phyloP scores from a whole-genome alignment of 2,888 invertebrate genomes.

The Xestia xanthographa region DNA sequence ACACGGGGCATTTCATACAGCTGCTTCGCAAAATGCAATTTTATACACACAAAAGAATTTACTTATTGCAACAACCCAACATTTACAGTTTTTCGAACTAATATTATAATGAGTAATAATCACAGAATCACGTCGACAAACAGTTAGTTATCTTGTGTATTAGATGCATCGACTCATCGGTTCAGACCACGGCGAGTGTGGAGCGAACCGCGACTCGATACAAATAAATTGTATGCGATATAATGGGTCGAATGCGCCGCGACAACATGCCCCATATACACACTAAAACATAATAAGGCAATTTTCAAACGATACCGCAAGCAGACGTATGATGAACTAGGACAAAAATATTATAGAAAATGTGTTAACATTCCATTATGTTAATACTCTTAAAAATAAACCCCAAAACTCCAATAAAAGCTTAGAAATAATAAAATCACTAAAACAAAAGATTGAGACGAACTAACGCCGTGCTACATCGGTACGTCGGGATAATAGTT shows the following conservation, averaged over 20 bases:
- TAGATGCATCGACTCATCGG: constrained; percentile 29
- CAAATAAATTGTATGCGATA: constrained; percentile 45
- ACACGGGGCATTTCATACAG: constrained; percentile 80
- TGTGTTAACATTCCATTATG: constrained; percentile 84
- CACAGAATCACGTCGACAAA: constrained; percentile 76
- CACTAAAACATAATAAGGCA: constrained; percentile 77
- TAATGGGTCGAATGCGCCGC: constrained; percentile 60
- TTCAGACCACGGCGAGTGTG: constrained; percentile 16
- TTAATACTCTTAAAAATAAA: constrained; percentile 80
- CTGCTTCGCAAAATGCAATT: constrained; percentile 80
- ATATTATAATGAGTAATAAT: constrained; percentile 77
- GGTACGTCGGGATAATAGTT: constrained; percentile 65
- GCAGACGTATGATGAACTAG: constrained; percentile 70
- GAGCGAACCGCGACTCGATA: constrained; percentile 21
- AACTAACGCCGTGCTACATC: constrained; percentile 66
- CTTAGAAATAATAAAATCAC: constrained; percentile 76
- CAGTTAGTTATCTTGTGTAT: constrained; percentile 47
- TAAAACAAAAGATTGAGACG: constrained; percentile 67
- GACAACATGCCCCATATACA: constrained; percentile 79
- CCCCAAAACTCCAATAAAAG: constrained; percentile 82
- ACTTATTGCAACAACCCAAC: constrained; percentile 90
- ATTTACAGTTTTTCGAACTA: constrained; percentile 81
- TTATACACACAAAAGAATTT: constrained; percentile 81
- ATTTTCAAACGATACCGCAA: constrained; percentile 75
- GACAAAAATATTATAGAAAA: constrained; percentile 72